phyloP scores from a whole-genome alignment of 1,140 invertebrate genomes.

The Riptortus pedestris region DNA sequence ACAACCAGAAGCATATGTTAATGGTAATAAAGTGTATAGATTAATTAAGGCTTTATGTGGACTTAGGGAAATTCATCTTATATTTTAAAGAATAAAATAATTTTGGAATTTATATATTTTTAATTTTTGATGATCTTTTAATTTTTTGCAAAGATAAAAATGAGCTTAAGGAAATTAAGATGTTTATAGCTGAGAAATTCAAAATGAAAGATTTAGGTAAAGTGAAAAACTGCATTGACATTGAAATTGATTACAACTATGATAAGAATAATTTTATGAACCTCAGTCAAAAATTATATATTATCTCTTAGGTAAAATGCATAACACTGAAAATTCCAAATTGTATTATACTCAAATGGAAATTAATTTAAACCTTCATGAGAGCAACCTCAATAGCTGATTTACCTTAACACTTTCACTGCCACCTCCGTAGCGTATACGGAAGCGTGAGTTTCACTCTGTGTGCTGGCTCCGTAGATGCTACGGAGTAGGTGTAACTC shows the following conservation, averaged over 20 bases:
- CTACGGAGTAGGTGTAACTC: no score
- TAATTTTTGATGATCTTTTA: not conserved
- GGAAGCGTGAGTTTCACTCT: no score
- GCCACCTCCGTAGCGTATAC: no score
- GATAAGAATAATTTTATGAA: not conserved
- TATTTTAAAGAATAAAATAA: not conserved
- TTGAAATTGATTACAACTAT: not conserved
- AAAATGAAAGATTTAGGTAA: not conserved
- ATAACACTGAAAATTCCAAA: not conserved
- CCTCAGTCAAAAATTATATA: not conserved
- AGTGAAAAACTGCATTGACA: not conserved
- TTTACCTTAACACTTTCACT: no score
- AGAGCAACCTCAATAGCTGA: not conserved
- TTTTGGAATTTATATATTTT: not conserved
- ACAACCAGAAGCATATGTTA: not conserved
- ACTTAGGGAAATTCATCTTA: not conserved
- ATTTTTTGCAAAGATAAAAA: not conserved
- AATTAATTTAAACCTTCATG: not conserved
- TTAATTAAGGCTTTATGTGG: not conserved
- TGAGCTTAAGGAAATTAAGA: not conserved
- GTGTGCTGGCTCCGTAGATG: no score
- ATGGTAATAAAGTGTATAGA: not conserved
- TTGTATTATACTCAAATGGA: not conserved
- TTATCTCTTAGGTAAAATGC: not conserved
- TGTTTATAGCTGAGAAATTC: not conserved